Evolutionary conservation across 2,113 vertebrate genomes (phyloP), one percentile per base, ranked within the genome.

Genomic region (Kryptolebias marmoratus): DNA sequence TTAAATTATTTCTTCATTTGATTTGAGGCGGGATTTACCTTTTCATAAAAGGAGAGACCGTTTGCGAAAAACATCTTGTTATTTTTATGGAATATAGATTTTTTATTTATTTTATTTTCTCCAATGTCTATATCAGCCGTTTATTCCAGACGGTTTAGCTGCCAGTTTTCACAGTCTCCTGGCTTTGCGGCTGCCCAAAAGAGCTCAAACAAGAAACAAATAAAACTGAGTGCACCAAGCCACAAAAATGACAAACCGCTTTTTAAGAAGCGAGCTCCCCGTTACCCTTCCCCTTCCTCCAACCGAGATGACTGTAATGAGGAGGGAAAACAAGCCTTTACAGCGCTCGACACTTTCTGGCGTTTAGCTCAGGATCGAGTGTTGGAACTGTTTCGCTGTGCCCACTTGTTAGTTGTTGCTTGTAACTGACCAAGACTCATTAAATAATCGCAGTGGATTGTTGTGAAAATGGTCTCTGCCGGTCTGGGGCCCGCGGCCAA

Each of bases 191-290:
- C 61, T 36, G 31, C 72, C 81, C 69, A 52, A 45, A 78, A 71
- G 66, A 76, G 59, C 74, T 77, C 68, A 48, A 80, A 79, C 55
- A 60, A 79, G 73, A 80, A 81, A 84, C 85, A 84, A 87, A 83
- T 83, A 85, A 80, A 88, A 60, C 22, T 1, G 66, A 84, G 77
- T 52, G 61, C 49, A 48, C 58, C 66, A 45, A 54, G 77, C 87
- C 86, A 83, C 84, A 87, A 79, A 81, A 84, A 82, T 69, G 85
- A 84, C 87, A 86, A 84, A 82, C 72, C 73, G 44, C 69, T 71
- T 75, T 67, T 71, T 78, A 71, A 76, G 71, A 66, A 63, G 57
- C 28, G 48, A 64, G 48, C 66, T 66, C 53, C 36, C 30, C 30
- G 18, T 47, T 49, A 5, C 14, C 60, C 68, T n/a, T n/a, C 57